Evolutionary conservation across 2,888 invertebrate genomes (phyloP), one percentile per base, ranked within the genome.

Genomic region (Drosophila atroscutellata): DNA sequence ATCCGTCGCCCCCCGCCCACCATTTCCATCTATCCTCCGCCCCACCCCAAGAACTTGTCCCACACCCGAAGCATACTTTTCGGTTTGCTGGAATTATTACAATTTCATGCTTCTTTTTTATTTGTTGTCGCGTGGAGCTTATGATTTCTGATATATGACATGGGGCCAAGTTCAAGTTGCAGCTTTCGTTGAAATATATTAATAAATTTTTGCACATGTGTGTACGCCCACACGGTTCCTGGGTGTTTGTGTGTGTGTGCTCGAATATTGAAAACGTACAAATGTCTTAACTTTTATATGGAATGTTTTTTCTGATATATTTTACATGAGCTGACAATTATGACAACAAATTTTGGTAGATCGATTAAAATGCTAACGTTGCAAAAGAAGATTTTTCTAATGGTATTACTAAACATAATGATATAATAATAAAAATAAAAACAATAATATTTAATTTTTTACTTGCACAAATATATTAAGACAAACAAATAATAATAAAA

Each of bases 131-230:
- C 84, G 86, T 58, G 77, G 75, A 91, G 91, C 91, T 90, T 90
- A 91, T 90, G 90, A 91, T 91, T 91, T 90, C 90, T 91, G 91
- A 91, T 91, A 90, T 91, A 91, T 88, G 90, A 85, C 88, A 84
- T 67, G 69, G 66, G 71, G 54, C 70, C 71, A 72, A 80, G 74
- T 75, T 77, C 79, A 63, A 74, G 75, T 70, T 73, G 72, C 76
- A 66, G 76, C 71, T 70, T 66, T 76, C 52, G 54, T 57, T 69
- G 64, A 81, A 90, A 85, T 78, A 81, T 90, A 89, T 90, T 87
- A 90, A 87, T 90, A 87, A 78, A 88, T 77, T 82, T 72, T 64
- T 51, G 61, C 74, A 78, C 78, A 81, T 73, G 68, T 78, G 74
- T 68, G 71, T 34, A n/a, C 59, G 30, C 45, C 56, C 72, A 37